Conservation (phyloP, 2,888 invertebrate species). For the Phytoseiulus persimilis region DNA sequence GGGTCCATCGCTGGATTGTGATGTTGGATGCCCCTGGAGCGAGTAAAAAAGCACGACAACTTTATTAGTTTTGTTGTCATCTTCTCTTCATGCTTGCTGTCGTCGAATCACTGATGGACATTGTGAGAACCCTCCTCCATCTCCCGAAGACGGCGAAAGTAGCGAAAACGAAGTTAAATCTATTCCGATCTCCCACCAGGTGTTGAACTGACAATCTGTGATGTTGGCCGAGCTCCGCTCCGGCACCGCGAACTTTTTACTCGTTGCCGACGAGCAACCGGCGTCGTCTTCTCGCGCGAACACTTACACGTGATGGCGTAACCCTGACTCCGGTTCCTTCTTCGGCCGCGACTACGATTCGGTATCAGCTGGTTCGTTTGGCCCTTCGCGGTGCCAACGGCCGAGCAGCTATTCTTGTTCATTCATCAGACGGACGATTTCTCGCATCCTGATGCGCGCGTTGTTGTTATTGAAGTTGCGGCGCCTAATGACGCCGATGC, state of each 20-base stretch:
- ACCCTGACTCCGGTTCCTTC: conserved; percentile 5
- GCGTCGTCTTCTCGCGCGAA: not conserved
- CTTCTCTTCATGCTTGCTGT: not conserved
- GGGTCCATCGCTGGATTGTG: not conserved
- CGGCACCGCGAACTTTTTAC: not conserved
- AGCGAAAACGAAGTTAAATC: not conserved
- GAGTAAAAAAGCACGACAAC: not conserved
- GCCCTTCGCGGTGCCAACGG: not conserved
- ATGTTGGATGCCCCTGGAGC: not conserved
- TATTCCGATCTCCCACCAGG: not conserved
- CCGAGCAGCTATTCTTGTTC: not conserved
- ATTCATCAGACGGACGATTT: not conserved
- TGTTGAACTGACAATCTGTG: not conserved
- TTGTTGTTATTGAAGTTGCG: not conserved
- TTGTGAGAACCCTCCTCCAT: not conserved
- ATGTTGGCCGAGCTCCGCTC: not conserved
- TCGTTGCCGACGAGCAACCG: not conserved
- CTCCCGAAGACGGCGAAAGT: not conserved
- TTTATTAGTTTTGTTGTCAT: not conserved
- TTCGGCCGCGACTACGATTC: not conserved
- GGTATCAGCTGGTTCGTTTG: conserved; percentile 5
- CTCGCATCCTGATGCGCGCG: not conserved
- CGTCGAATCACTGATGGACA: not conserved
- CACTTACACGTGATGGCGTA: not conserved
- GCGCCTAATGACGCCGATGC: not conserved